phyloP scores from a whole-genome alignment of 2,113 vertebrate genomes.

The Pangasianodon hypophthalmus region DNA sequence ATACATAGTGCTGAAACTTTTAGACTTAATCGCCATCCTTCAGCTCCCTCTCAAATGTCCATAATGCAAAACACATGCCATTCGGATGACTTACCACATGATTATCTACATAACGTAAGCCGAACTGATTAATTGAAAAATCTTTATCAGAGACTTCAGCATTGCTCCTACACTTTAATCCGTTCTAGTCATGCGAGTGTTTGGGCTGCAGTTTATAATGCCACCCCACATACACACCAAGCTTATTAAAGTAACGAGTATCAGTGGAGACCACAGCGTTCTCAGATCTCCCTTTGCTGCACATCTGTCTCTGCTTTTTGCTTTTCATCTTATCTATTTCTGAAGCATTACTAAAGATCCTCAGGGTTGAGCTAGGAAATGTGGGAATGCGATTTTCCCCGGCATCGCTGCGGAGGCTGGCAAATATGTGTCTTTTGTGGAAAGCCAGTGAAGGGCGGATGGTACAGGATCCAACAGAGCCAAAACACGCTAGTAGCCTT shows the following conservation, averaged over 20 bases:
- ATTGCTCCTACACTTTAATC: background rate
- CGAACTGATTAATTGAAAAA: background rate
- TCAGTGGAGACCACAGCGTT: conserved; percentile 44
- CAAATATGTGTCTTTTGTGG: conserved; percentile 61
- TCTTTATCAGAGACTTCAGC: background rate
- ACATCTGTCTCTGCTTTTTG: conserved; percentile 63
- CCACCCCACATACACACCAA: background rate
- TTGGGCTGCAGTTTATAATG: background rate
- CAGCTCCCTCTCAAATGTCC: background rate
- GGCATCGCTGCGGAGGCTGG: conserved; percentile 56
- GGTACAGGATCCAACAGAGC: conserved; percentile 56
- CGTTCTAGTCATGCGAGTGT: conserved; percentile 18
- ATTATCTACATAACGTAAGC: background rate
- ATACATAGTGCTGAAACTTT: background rate
- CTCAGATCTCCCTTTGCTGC: conserved; percentile 35
- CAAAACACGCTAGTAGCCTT: conserved; percentile 55
- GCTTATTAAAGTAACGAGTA: conserved; percentile 39
- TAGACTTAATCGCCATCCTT: background rate
- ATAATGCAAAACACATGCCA: conserved; percentile 57
- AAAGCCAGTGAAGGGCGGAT: conserved; percentile 51
- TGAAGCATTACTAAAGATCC: conserved; percentile 58
- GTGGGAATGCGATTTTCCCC: conserved; percentile 50
- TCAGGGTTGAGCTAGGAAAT: conserved; percentile 43
- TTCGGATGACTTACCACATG: background rate
- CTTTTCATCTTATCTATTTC: conserved; percentile 45